Base-by-base conservation (phyloP, 1,140 invertebrate genomes). In the Xylocopa sonorina region DNA sequence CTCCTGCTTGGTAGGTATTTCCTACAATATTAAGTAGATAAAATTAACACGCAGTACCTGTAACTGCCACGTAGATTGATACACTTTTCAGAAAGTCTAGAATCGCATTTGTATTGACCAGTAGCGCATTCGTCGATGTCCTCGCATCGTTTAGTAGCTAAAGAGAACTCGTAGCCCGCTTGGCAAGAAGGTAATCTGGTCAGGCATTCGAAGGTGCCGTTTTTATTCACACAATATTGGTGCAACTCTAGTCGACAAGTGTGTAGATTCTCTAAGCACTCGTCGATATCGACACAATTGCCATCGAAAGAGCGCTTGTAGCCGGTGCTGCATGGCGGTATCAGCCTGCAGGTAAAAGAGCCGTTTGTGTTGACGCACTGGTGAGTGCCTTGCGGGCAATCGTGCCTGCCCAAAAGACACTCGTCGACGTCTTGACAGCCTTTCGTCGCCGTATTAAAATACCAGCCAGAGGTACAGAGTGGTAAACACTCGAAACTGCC, bases 401-500 rank as follows among this genome's bases (percentile, higher is more conserved):
- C 80, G 75, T 92, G 91, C 7, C 86, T 88, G 18, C 91, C 91
- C 14, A 92, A 72, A 21, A 90, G 83, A 63, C 98, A 99, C 91
- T 99, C 98, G 88, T 99, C 95, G 16, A 98, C 96, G 89, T 99
- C 98, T 73, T 95, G 94, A 90, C 98, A 99, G 63, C 95, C 95
- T 85, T 96, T 94, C 73, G 94, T 94, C 24, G 90, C 64, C 66
- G 94, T 87, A 32, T 93, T 92, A 87, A 89, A 92, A 32, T 83
- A 90, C 90, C 90, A 91, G 21, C 91, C 91, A 2, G 72, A 43
- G 4, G 69, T 95, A 94, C 9, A 97, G 95, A 12, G 89, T 68
- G 2, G 95, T 93, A 87, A 96, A 96, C 86, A 95, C 91, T 90
- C 96, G 88, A 96, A 97, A 5, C 95, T 95, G 4, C 97, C 96